phyloP scores from a whole-genome alignment of 2,113 vertebrate species.

The Dromaius novaehollandiae region DNA sequence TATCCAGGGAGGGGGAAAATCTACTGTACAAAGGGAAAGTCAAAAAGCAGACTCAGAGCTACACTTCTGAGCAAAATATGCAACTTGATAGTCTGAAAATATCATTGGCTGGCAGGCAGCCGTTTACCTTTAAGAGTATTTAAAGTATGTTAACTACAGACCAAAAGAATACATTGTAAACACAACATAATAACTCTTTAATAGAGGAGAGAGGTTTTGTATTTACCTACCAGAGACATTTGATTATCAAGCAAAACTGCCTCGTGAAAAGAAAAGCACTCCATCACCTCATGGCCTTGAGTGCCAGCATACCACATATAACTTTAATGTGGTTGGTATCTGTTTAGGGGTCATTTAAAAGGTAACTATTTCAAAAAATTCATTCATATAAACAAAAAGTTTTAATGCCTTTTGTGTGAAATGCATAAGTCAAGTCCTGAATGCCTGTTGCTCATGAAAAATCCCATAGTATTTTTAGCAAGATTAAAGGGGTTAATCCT shows the following conservation, averaged over 20 bases:
- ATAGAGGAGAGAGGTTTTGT: constrained; percentile 41
- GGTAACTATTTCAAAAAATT: constrained; percentile 32
- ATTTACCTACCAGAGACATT: constrained; percentile 74
- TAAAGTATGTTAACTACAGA: constrained; percentile 74
- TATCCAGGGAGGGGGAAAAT: background rate
- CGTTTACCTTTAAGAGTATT: constrained; percentile 70
- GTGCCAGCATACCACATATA: constrained; percentile 66
- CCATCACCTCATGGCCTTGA: constrained; percentile 59
- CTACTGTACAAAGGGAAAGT: background rate
- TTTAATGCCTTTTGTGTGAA: constrained; percentile 42
- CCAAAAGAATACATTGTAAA: constrained; percentile 73
- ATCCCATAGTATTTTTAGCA: constrained; percentile 38
- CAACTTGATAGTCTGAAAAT: constrained; percentile 45
- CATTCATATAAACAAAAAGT: background rate
- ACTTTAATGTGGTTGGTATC: constrained; percentile 29
- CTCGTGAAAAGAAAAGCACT: constrained; percentile 71
- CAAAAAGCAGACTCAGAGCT: constrained; percentile 46
- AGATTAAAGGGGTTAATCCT: constrained; percentile 48
- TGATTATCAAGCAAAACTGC: constrained; percentile 70
- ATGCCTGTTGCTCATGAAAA: background rate
- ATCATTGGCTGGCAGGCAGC: constrained; percentile 73
- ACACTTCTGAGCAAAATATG: constrained; percentile 47
- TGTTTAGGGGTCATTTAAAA: constrained; percentile 44
- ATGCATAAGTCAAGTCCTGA: background rate
- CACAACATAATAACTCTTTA: constrained; percentile 61